Conservation (phyloP, 2,797 vertebrate genomes). For the Euphonia xanthogaster region DNA sequence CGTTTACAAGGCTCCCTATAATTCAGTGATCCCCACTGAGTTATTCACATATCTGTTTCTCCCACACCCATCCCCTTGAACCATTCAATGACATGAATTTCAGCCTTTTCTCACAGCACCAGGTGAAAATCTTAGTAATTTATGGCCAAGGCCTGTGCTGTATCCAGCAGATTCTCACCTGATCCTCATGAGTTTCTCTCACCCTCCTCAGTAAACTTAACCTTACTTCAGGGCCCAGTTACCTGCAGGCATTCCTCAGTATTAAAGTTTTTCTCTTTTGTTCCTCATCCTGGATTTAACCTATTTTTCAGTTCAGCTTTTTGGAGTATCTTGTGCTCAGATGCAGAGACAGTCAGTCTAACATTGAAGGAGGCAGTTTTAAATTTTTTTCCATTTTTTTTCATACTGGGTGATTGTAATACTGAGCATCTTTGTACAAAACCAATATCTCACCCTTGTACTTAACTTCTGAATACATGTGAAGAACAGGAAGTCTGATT, state of each 20-base stretch:
- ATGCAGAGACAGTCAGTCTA: background rate
- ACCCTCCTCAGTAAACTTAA: background rate
- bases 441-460: accelerated
- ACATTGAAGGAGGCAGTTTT: background rate
- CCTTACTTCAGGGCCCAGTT: background rate
- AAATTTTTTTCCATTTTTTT: background rate
- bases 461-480: background rate
- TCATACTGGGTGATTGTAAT: background rate
- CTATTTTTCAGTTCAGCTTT: background rate
- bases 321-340: background rate
- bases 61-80: background rate
- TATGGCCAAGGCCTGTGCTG: background rate
- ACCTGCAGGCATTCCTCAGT: background rate
- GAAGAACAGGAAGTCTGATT: background rate
- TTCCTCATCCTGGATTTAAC: background rate
- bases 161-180: background rate
- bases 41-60: background rate
- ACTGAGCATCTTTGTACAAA: background rate
- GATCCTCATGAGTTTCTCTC: background rate
- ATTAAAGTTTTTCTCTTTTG: background rate
- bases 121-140: background rate
- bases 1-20: background rate
- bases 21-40: accelerated
- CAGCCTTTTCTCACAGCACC: background rate
- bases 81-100: background rate